phyloP scores from a whole-genome alignment of 2,797 vertebrate species.

The Myotis pilosus region DNA sequence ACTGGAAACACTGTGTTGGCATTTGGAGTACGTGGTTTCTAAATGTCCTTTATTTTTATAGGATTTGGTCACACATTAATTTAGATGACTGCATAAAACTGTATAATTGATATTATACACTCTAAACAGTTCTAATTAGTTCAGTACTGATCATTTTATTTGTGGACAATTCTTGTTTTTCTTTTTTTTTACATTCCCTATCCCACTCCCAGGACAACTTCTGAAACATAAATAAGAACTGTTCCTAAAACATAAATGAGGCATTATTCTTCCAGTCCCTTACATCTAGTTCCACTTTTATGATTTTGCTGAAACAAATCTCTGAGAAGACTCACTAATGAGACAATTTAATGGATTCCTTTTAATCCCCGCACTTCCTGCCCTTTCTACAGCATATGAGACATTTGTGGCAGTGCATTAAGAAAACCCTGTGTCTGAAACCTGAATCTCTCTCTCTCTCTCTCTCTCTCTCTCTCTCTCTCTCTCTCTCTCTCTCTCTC shows the following conservation, averaged over 20 bases:
- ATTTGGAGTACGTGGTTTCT: neutral
- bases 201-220: neutral
- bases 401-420: neutral
- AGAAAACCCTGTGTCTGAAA: neutral
- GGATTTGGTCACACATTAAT: neutral
- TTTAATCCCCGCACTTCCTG: neutral
- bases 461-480: no score
- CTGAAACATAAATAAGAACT: neutral
- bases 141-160: neutral
- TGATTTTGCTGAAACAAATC: neutral
- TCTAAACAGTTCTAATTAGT: conserved; percentile 32
- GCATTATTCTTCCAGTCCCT: neutral
- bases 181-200: neutral
- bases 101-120: neutral
- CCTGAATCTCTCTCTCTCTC: neutral
- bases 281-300: neutral
- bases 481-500: no score
- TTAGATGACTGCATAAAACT: neutral
- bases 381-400: neutral
- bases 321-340: conserved; percentile 27
- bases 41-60: neutral
- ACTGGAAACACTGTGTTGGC: neutral
- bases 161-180: neutral
- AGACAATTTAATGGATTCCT: neutral
- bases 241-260: neutral